Evolutionary conservation across 2,797 vertebrate species (phyloP).

Genomic region (Trematomus bernacchii): DNA sequence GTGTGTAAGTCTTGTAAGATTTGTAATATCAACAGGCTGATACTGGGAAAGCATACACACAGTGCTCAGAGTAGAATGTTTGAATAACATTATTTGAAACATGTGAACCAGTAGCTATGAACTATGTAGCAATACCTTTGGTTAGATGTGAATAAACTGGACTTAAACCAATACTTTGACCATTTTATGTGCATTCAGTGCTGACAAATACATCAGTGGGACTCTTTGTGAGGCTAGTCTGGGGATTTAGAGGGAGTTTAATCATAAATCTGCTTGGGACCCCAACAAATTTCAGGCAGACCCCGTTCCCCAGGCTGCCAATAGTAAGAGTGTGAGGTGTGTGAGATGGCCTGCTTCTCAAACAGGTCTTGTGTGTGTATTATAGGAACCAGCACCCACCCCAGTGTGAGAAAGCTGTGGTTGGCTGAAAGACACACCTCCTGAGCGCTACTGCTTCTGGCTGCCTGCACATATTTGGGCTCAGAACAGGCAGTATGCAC

Average conservation of each 20-base stretch:
- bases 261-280: slow-evolving; percentile 26
- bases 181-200: not conserved
- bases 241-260: slow-evolving; percentile 3
- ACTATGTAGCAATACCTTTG: slow-evolving; percentile 31
- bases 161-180: slow-evolving; percentile 18
- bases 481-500: slow-evolving; percentile 35
- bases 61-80: slow-evolving; percentile 17
- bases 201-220: slow-evolving; percentile 11
- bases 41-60: not conserved
- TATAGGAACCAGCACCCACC: slow-evolving; percentile 57
- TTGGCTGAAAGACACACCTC: slow-evolving; percentile 63
- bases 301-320: slow-evolving; percentile 22
- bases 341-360: slow-evolving; percentile 36
- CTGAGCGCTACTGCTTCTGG: slow-evolving; percentile 45
- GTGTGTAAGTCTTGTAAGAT: not conserved
- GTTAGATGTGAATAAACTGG: slow-evolving; percentile 37
- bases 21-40: slow-evolving; percentile 3
- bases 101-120: slow-evolving; percentile 28
- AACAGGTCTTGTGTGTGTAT: slow-evolving; percentile 47
- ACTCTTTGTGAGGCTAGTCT: slow-evolving; percentile 10
- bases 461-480: slow-evolving; percentile 54
- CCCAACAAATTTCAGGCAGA: slow-evolving; percentile 21
- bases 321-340: slow-evolving; percentile 37
- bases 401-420: slow-evolving; percentile 69
- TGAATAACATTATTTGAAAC: slow-evolving; percentile 39